These are phyloP conservation scores for Alethe castanea DNA, from an alignment of 2,113 vertebrate genomes.

Conservation along the genomic window DNA sequence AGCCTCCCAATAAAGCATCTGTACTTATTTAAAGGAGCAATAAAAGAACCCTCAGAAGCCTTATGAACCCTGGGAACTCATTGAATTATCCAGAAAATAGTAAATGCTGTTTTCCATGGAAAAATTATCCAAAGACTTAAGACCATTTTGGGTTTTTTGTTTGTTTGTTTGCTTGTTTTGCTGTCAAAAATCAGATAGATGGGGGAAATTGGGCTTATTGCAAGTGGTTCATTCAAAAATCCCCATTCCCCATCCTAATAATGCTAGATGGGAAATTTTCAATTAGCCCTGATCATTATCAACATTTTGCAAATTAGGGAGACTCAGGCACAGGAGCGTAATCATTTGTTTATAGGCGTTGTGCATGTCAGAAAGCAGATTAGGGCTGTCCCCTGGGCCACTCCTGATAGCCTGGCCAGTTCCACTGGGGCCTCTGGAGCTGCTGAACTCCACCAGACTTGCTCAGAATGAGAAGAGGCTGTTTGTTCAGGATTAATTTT, in stretches of 20 bases:
- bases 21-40: background rate
- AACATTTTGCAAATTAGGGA: slow-evolving; percentile 32
- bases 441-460: background rate
- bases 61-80: background rate
- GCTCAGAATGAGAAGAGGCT: background rate
- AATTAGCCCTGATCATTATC: slow-evolving; percentile 43
- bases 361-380: slow-evolving; percentile 43
- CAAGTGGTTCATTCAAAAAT: background rate
- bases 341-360: slow-evolving; percentile 52
- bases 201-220: background rate
- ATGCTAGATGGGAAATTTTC: slow-evolving; percentile 56
- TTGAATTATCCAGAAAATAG: background rate
- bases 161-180: background rate
- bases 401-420: background rate
- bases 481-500: background rate
- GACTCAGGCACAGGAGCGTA: background rate
- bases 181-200: background rate
- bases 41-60: background rate
- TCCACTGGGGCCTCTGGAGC: background rate
- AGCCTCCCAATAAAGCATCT: background rate
- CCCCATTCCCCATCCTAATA: slow-evolving; percentile 45
- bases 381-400: background rate
- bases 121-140: background rate
- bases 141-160: background rate
- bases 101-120: background rate